Evolutionary conservation across 2,888 invertebrate genomes (phyloP).

Genomic region (Eugnorisma glareosa): DNA sequence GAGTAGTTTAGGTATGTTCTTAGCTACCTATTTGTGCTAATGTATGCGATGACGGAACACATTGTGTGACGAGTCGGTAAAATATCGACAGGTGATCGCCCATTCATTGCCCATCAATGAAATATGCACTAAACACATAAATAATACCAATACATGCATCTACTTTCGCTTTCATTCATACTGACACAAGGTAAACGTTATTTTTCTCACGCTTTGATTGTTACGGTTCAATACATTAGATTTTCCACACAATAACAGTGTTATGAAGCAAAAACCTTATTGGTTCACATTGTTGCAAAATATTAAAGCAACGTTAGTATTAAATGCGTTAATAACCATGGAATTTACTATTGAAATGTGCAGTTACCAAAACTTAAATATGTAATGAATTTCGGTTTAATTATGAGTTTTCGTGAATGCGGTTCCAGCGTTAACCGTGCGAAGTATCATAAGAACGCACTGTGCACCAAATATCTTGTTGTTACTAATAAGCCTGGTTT

Average conservation of each 20-base stretch:
- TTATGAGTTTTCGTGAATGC: conserved; percentile 7
- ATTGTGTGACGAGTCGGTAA: conserved; percentile 72
- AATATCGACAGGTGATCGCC: conserved; percentile 60
- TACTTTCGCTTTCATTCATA: conserved; percentile 60
- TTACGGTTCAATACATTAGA: conserved; percentile 62
- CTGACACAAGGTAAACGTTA: conserved; percentile 51
- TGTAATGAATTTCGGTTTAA: conserved; percentile 32
- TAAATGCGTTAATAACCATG: conserved; percentile 38
- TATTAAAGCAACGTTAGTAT: conserved; percentile 43
- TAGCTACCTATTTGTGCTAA: conserved; percentile 60
- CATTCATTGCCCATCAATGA: conserved; percentile 55
- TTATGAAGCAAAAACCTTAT: conserved; percentile 58
- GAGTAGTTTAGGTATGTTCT: conserved; percentile 57
- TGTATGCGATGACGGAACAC: conserved; percentile 70
- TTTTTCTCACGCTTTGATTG: conserved; percentile 67
- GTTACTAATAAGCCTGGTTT: conserved; percentile 36
- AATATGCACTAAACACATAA: conserved; percentile 40
- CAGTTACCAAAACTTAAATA: conserved; percentile 26
- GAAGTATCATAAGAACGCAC: neutral
- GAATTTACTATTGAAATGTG: conserved; percentile 37
- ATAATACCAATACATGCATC: conserved; percentile 39
- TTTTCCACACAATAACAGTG: conserved; percentile 60
- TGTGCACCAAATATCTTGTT: conserved; percentile 10
- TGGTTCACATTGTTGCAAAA: conserved; percentile 64
- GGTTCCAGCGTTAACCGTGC: neutral